Base-by-base conservation (phyloP, 92 coral and sea anemone genomes). In the Epizoanthus ramosus region DNA sequence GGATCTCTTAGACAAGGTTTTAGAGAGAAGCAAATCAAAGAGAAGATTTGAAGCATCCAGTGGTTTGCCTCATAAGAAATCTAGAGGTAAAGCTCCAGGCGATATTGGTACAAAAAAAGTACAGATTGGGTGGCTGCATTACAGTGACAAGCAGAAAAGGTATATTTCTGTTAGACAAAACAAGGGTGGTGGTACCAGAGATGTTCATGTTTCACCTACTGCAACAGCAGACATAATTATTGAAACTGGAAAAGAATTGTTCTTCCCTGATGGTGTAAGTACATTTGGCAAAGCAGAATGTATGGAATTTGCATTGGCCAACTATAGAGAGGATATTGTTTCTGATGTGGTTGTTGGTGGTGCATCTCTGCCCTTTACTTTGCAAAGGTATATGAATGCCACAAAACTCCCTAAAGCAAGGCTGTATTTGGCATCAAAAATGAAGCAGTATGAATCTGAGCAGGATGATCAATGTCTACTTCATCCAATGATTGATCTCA, bases 161-260 rank as follows among this genome's bases (percentile, higher is more conserved):
- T 86, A 66, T 45, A 57, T 79, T 37, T 65, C 73, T 28, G 77
- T 70, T 47, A 71, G 80, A 53, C 74, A 23, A 63, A 41, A 61
- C 45, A 79, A 74, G 76, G 87, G 84, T 43, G 90, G 80, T 67
- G 89, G 85, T 43, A 86, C 89, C 33, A 86, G 89, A 77, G 86
- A 87, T 18, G 56, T 81, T 59, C 18, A 28, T 56, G 68, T 81
- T 66, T 57, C 57, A 23, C 71, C 67, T 74, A 77, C 74, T 72
- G 80, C 86, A 67, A 81, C 84, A 64, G 83, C 83, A 60, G 74
- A 74, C 81, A 45, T 45, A 16, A 75, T 81, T 75, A 87, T 87
- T 63, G 79, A 74, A 81, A 73, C 18, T n/a, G 86, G 81, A 70
- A 87, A 87, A 63, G 86, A 73, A 63, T 69, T 80, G 54, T 81